A percentile compares a stretch with the other conserved stretches of the same genome.
Conservation (phyloP, 2,797 vertebrate species). For the Champsocephalus gunnari region DNA sequence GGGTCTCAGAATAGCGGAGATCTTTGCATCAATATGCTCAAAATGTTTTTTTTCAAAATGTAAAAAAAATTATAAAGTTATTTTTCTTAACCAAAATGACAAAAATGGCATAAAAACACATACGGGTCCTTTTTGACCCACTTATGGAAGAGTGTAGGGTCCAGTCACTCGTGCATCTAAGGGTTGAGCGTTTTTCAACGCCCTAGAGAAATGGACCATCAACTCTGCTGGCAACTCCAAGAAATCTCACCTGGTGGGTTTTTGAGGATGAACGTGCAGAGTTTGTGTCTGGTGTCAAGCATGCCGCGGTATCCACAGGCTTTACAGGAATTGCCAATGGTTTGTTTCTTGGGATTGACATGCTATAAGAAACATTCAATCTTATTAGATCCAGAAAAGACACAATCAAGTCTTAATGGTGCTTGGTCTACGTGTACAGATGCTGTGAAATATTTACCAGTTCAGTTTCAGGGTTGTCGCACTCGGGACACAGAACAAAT, state of each 20-base stretch:
- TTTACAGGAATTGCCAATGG: slow-evolving; percentile 98
- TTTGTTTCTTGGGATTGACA: slow-evolving; percentile 99
- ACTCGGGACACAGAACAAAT: slow-evolving; percentile 99
- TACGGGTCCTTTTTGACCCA: no score
- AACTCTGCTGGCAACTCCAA: no score
- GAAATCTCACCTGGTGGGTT: slow-evolving; percentile 94
- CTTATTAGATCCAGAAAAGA: neutral
- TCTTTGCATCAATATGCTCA: no score
- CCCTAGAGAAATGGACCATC: neutral
- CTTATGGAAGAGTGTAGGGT: no score
- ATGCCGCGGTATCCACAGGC: slow-evolving; percentile 99
- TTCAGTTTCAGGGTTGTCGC: slow-evolving; percentile 99
- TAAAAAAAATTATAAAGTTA: no score
- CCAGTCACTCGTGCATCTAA: no score
- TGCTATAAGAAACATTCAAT: slow-evolving; percentile 81
- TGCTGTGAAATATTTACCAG: slow-evolving; percentile 86
- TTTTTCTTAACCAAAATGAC: no score
- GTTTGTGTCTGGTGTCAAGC: slow-evolving; percentile 99
- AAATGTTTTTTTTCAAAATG: no score
- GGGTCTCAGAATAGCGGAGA: no score
- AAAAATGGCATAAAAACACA: no score
- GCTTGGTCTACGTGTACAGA: fast-evolving
- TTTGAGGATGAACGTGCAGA: slow-evolving; percentile 99
- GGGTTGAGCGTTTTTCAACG: neutral
- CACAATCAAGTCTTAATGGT: neutral